Evolutionary conservation across 1,140 invertebrate species (phyloP), one percentile per base, ranked within the genome.

Genomic region (Caligus rogercresseyi): DNA sequence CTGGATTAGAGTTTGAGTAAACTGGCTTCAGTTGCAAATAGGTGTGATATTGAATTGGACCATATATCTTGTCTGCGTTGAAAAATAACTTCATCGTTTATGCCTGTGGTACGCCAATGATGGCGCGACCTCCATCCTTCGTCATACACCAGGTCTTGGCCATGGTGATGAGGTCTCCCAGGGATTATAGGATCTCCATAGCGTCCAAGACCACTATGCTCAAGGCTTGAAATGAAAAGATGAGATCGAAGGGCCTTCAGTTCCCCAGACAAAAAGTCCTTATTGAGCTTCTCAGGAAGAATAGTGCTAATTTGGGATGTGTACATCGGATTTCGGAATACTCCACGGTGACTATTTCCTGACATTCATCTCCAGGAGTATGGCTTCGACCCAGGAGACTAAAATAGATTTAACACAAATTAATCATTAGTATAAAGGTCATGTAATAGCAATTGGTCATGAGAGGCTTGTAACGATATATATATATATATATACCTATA

Each of bases 91-190:
- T 18, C 57, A 31, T 60, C 57, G 15, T 26, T n/a, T 11, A 43
- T 26, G 1, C 57, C 57, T 1, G 26, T 25, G 57, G 57, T 15
- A 60, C 57, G 11, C 57, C 57, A 1, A 62, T 20, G 2, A 62
- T 19, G 14, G 52, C 60, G 13, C 24, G 2, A 1, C 43, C 60
- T 2, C 52, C 60, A 2, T 21, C 16, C 14, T 25, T 52, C 14
- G 52, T 62, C 1, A 52, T 23, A 62, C 60, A 62, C 43, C 60
- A 54, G 1, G 52, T 26, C 16, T 24, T 13, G 13, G 31, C 60
- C 31, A 62, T 62, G 24, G 60, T 53, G 16, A 62, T 52, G 11
- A 62, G n/a, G 25, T 62, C 60, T 53, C 60, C 60, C 60, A 60
- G 60, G 60, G 25, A 54, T 53, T 16, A 62, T n/a, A 4, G 24